A percentile compares a stretch with the other conserved stretches of the same genome.
phyloP scores from a whole-genome alignment of 1,140 invertebrate species.

The Eulimnadia texana region DNA sequence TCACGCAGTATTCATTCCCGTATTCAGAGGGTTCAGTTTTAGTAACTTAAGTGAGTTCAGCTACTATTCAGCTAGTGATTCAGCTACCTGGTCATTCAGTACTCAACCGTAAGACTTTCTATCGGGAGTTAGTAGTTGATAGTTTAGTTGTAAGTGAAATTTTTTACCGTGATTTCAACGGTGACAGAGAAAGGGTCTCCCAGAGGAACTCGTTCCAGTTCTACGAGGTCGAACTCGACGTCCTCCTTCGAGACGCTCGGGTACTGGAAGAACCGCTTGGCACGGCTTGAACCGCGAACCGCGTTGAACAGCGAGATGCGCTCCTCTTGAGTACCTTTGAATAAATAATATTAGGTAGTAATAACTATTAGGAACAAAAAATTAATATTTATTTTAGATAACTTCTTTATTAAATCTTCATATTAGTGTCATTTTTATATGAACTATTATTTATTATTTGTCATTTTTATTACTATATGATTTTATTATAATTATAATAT shows the following conservation, averaged over 20 bases:
- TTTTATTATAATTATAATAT: no score
- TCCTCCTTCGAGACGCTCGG: slow-evolving; percentile 41
- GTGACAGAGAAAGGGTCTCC: slow-evolving; percentile 48
- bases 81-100: no score
- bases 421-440: no score
- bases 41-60: no score
- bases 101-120: neutral
- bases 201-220: slow-evolving; percentile 49
- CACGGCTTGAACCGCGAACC: slow-evolving; percentile 42
- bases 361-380: neutral
- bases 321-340: slow-evolving; percentile 42
- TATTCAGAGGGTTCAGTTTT: no score
- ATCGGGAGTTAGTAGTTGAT: neutral
- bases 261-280: slow-evolving; percentile 46
- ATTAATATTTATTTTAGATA: neutral
- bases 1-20: no score
- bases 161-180: slow-evolving; percentile 42
- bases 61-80: no score
- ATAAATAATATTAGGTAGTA: neutral
- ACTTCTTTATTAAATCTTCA: no score
- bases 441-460: no score
- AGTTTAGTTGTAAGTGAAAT: neutral
- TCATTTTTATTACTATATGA: no score
- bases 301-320: slow-evolving; percentile 50
- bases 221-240: slow-evolving; percentile 47